These are phyloP conservation scores for Oryzaephilus surinamensis DNA, from an alignment of 1,140 invertebrate genomes.

Conservation along the genomic window DNA sequence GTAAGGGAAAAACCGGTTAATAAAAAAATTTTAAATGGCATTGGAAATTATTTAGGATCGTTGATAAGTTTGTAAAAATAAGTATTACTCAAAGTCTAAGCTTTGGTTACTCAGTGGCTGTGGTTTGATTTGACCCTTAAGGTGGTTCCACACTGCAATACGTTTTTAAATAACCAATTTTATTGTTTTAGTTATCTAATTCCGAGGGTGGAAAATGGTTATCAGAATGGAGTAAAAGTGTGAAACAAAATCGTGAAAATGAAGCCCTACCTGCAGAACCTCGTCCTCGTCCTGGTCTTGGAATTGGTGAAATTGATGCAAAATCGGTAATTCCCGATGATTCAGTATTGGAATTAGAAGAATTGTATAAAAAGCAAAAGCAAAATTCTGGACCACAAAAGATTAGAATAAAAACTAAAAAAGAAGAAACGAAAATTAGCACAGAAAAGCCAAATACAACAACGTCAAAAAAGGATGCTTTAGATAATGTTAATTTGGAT, in stretches of 20 bases:
- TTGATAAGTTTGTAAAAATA: too few relatives aligned
- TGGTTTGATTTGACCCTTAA: too few relatives aligned
- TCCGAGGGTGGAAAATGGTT: slow-evolving; percentile 22
- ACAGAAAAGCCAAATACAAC: slow-evolving; percentile 8
- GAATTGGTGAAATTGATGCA: slow-evolving; percentile 33
- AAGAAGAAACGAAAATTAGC: slow-evolving; percentile 8
- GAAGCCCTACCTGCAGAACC: slow-evolving; percentile 1
- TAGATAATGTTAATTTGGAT: slow-evolving; percentile 15
- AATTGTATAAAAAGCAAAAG: slow-evolving; percentile 2
- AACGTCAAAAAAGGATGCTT: slow-evolving; percentile 12
- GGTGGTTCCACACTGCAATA: too few relatives aligned
- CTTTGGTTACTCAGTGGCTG: too few relatives aligned
- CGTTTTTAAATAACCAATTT: neutral
- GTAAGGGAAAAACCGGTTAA: too few relatives aligned
- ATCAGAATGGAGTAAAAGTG: slow-evolving; percentile 23
- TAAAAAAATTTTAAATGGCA: too few relatives aligned
- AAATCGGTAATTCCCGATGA: slow-evolving; percentile 28
- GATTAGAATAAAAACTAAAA: neutral
- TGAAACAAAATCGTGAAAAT: slow-evolving; percentile 7
- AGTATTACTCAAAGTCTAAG: too few relatives aligned
- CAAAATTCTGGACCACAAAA: neutral
- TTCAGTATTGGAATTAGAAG: slow-evolving; percentile 1
- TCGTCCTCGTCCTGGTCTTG: slow-evolving; percentile 22
- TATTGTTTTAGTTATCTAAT: neutral
- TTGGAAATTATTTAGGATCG: too few relatives aligned